Conservation (phyloP, 2,113 vertebrate species). For the Taxidea taxus region DNA sequence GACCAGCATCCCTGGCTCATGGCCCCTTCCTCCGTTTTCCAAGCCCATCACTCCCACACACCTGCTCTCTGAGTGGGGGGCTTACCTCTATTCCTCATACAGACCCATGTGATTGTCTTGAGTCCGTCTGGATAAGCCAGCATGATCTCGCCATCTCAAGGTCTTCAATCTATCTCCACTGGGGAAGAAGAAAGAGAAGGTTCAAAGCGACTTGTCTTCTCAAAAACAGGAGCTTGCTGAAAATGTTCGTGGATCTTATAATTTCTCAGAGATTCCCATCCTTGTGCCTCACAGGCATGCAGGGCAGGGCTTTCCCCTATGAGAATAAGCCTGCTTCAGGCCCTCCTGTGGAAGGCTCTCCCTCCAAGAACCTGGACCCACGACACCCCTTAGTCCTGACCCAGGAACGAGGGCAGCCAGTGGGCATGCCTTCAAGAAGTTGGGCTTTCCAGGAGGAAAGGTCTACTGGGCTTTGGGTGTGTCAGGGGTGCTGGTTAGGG, state of each 20-base stretch:
- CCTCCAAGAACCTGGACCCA: neutral
- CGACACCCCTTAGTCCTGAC: neutral
- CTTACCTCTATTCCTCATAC: neutral
- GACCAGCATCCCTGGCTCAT: neutral
- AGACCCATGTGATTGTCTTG: neutral
- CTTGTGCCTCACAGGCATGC: neutral
- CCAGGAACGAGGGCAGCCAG: neutral
- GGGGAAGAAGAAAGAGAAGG: conserved; percentile 23
- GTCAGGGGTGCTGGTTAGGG: neutral
- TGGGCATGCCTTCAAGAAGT: neutral
- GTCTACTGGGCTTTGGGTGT: too few relatives aligned
- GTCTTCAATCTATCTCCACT: neutral
- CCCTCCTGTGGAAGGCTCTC: neutral
- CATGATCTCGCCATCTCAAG: neutral
- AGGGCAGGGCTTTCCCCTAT: neutral
- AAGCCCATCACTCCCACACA: neutral
- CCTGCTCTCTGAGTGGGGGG: accelerated
- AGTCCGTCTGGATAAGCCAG: neutral
- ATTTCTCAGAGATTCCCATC: neutral
- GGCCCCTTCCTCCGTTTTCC: neutral
- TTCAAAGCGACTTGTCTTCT: conserved; percentile 11
- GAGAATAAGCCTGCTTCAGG: neutral
- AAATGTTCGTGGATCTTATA: neutral
- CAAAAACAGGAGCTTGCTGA: conserved; percentile 23
- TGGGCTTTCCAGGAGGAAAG: neutral